Evolutionary conservation across 2,888 invertebrate genomes (phyloP).

Genomic region (Tachina fera): DNA sequence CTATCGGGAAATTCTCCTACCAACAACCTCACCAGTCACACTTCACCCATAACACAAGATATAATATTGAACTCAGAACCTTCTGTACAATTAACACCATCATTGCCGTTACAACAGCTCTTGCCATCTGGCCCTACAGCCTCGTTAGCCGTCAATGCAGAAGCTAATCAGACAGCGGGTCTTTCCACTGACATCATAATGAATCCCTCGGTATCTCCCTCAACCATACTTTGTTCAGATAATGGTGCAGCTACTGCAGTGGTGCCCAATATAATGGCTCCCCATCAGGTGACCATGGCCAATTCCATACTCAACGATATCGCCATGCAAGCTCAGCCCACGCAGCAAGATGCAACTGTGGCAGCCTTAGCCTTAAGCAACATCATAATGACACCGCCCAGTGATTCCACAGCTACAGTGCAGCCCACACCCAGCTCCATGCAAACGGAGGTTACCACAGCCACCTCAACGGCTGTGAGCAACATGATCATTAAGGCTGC

Average conservation of each 20-base stretch:
- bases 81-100: slow-evolving; percentile 78
- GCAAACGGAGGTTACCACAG: slow-evolving; percentile 80
- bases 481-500: slow-evolving; percentile 90
- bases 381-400: slow-evolving; percentile 81
- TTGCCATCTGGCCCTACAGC: slow-evolving; percentile 66
- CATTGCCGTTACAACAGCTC: slow-evolving; percentile 78
- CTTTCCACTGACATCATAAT: slow-evolving; percentile 85
- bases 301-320: slow-evolving; percentile 81
- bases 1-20: slow-evolving; percentile 74
- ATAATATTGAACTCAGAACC: slow-evolving; percentile 82
- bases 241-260: slow-evolving; percentile 79
- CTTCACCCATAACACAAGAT: slow-evolving; percentile 81
- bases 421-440: slow-evolving; percentile 75
- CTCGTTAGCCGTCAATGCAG: slow-evolving; percentile 74
- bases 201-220: slow-evolving; percentile 86
- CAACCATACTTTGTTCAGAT: slow-evolving; percentile 84
- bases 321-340: slow-evolving; percentile 79
- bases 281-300: slow-evolving; percentile 81
- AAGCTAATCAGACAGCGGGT: slow-evolving; percentile 72
- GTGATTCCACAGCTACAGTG: slow-evolving; percentile 72
- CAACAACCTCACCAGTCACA: slow-evolving; percentile 76
- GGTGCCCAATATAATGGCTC: slow-evolving; percentile 80
- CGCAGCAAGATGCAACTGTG: slow-evolving; percentile 80
- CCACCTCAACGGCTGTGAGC: slow-evolving; percentile 83
- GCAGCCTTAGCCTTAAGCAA: slow-evolving; percentile 81